Evolutionary conservation across 1,140 invertebrate species (phyloP), one percentile per base, ranked within the genome.

Genomic region (Physella acuta): DNA sequence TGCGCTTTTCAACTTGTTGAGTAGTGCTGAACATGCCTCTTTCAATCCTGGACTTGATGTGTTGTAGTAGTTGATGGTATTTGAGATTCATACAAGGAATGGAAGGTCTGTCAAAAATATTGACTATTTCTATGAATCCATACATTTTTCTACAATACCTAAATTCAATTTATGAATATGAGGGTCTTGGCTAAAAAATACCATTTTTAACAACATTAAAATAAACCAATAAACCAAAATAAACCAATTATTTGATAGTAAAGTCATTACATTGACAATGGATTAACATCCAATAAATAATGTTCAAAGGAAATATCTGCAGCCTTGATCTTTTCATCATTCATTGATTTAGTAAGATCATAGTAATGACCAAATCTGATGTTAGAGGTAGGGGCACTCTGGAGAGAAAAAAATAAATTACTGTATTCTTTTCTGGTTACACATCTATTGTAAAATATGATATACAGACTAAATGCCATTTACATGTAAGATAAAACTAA

Each of bases 321-420:
- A 37, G 55, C 71, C 28, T 59, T 30, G 26, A 73, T 24, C 30
- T 16, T 33, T 3, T 72, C 60, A 31, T 44, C 51, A 70, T 89
- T 87, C 86, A 94, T 92, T 73, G 85, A 85, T 84, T 91, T 91
- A 70, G 90, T 90, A 3, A 94, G 81, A 83, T 94, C 92, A 86
- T 90, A 94, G 78, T 90, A 90, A 80, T 93, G 91, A 1, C 92
- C 90, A 87, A 91, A 92, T 64, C 78, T 20, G 28, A 44, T 24
- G 39, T 37, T 5, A 1, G 24, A 62, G 16, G 16, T 16, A 2
- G 34, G 0, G 36, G 16, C 34, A 44, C n/a, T 31, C 61, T 17
- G 20, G 26, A 31, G n/a, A 17, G 28, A 28, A 14, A 16, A 26
- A 56, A 56, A 16, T 56, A 26, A 11, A 26, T 56, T 26, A 16